Base-by-base conservation (phyloP, 37 sponge, comb jelly and placozoan species). In the Beroe forskalii region DNA sequence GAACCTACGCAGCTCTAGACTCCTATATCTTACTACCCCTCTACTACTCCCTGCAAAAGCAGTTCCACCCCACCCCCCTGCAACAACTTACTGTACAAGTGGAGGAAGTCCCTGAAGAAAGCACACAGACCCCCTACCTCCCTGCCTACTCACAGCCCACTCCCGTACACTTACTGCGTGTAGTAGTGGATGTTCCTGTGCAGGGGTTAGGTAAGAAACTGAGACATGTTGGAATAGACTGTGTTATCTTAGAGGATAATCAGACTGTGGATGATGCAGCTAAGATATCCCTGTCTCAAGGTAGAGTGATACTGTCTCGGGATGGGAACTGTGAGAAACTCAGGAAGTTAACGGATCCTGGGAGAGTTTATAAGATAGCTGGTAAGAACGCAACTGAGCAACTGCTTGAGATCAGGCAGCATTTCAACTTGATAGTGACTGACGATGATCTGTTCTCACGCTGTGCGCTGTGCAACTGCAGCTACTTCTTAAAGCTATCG, bases 141-240 rank as follows among this genome's bases (percentile, higher is more conserved):
- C 55, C 86, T 12, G 44, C 86, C 43, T 41, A 6, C 44, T 23
- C 86, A 2, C 44, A 44, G n/a, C 55, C 44, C n/a, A 69, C 72
- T 6, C 72, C 72, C 4, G 27, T 32, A 32, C 38, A 69, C 38
- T 2, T 36, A 37, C 55, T 80, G 44, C 44, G 86, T 25, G 55
- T 80, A 2, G 40, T 80, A 6, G 86, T 80, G 55, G 86, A 80
- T 42, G 44, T 80, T 3, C 86, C 86, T 23, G 9, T 23, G 9
- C 86, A 80, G 86, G 86, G 86, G 2, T 30, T 80, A 28, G 86
- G 86, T 17, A 80, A 80, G 86, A 80, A 80, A 27, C 86, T 80
- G 48, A 32, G 86, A 44, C 86, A 80, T 27, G 8, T 80, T 6
- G 86, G 86, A 27, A 37, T 80, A 25, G 86, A 80, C 55, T 80